Evolutionary conservation across 2,888 invertebrate genomes (phyloP), one percentile per base, ranked within the genome.

Genomic region (Perdita meconis): DNA sequence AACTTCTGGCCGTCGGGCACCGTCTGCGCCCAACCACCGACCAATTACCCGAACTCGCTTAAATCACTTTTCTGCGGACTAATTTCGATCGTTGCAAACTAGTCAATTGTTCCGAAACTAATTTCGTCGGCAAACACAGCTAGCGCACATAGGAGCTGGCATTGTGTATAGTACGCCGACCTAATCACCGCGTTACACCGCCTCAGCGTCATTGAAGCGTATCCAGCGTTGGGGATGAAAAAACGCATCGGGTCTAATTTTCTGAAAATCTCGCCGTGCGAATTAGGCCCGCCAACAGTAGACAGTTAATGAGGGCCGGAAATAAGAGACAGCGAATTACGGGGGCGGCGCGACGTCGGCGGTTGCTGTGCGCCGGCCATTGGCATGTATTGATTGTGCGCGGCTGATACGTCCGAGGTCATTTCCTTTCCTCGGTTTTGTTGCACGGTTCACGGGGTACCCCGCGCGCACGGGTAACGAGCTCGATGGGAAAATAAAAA

Each of bases 241-340:
- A 51, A 44, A 70, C 70, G 65, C 64, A n/a, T n/a, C n/a, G 69
- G 59, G 55, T 76, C 40, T 42, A 66, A 73, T 73, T 73, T 74
- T 66, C 74, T 42, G 70, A 56, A 73, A 76, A 76, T 72, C 74
- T 73, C 44, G 4, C 38, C 65, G 53, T n/a, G 66, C 75, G 47
- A 66, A n/a, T n/a, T 60, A 44, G 55, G 26, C 24, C 40, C n/a
- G 40, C 16, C 4, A 61, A 16, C 26, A 22, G 13, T 26, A 66
- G 67, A 30, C 56, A 13, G 76, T 76, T 76, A 76, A 76, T 74
- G 76, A 76, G 76, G n/a, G 56, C 36, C 76, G 76, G 76, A 68
- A 74, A 76, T 76, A 76, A 61, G 76, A 67, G 75, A 40, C 74
- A 60, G 76, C 60, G 50, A 76, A 76, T 76, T 76, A 74, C 76